Base-by-base conservation (phyloP, 1,140 invertebrate genomes). In the Apis florea region DNA sequence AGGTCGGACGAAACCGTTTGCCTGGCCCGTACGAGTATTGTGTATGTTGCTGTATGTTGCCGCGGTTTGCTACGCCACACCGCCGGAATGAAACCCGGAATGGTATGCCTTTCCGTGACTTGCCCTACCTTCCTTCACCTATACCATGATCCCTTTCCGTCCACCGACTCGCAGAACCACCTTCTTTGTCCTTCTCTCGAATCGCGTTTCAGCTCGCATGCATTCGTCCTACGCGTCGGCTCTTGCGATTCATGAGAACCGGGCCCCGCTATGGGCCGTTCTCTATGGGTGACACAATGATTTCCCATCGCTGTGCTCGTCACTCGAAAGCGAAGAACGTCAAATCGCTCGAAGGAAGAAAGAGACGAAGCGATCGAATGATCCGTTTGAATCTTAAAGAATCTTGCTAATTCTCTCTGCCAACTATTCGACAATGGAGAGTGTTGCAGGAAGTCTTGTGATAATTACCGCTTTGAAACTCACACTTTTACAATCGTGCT, bases 1-100 rank as follows among this genome's bases (percentile, higher is more conserved):
- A 90, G 88, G 87, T 89, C 87, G 85, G 31, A 64, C 68, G 70
- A 51, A 66, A 83, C 73, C 59, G 70, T 49, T 58, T 31, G 79
- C 49, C 79, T 56, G 63, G 63, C 51, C 70, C 56, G 67, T 17
- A n/a, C n/a, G 77, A 58, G 66, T 72, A 83, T 80, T 72, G 77
- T 47, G 31, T 1, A 2, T 40, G 6, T 40, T 58, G 59, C 47
- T 31, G 56, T 11, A 40, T 31, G 64, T 81, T 53, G 61, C 76
- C 81, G 49, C 40, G 54, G 53, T 26, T 40, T 56, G 21, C 64
- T 47, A 11, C 64, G 54, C 63, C 53, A 8, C 12, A 21, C 63
- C 53, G 2, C 0, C 64, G 31, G 40, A 67, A 59, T 73, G 59
- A 58, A 77, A 78, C 31, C 61, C 12, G 19, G 9, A 15, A 24